Conservation (phyloP, 2,797 vertebrate species). For the Podarcis siculus region DNA sequence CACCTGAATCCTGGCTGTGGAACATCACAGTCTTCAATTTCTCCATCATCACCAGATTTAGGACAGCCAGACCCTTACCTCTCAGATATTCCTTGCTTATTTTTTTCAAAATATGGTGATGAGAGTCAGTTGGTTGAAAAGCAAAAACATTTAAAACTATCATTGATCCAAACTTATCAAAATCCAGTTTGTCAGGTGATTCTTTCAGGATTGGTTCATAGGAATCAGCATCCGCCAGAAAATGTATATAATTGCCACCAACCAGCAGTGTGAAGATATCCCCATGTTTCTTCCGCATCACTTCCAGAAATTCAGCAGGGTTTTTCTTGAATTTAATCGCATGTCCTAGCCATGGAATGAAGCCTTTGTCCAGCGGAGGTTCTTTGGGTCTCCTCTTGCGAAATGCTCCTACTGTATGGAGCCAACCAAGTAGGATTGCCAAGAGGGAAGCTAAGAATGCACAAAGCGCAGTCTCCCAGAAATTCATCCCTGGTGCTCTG, state of each 20-base stretch:
- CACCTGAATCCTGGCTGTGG: slow-evolving; percentile 59
- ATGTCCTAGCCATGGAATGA: slow-evolving; percentile 90
- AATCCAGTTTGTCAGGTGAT: slow-evolving; percentile 81
- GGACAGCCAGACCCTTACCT: slow-evolving; percentile 80
- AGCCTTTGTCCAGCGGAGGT: slow-evolving; percentile 89
- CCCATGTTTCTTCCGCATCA: slow-evolving; percentile 86
- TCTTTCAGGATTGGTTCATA: slow-evolving; percentile 81
- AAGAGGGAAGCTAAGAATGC: slow-evolving; percentile 54
- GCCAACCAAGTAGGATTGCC: slow-evolving; percentile 65
- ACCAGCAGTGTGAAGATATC: slow-evolving; percentile 90
- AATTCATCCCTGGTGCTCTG: slow-evolving; percentile 71
- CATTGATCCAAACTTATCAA: slow-evolving; percentile 60
- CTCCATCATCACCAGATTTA: slow-evolving; percentile 84
- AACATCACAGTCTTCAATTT: slow-evolving; percentile 84
- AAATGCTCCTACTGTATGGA: slow-evolving; percentile 80
- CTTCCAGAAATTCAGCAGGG: slow-evolving; percentile 81
- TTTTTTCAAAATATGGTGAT: not conserved
- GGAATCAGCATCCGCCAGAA: slow-evolving; percentile 87
- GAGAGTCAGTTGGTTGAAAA: slow-evolving; percentile 9
- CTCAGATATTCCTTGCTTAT: slow-evolving; percentile 84
- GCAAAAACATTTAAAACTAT: slow-evolving; percentile 82
- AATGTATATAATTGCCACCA: slow-evolving; percentile 86
- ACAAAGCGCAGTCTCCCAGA: slow-evolving; percentile 75
- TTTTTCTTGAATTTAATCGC: slow-evolving; percentile 82
- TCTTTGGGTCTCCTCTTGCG: slow-evolving; percentile 79